Evolutionary conservation across 2,888 invertebrate genomes (phyloP).

Genomic region (Chromoteleia sp.): DNA sequence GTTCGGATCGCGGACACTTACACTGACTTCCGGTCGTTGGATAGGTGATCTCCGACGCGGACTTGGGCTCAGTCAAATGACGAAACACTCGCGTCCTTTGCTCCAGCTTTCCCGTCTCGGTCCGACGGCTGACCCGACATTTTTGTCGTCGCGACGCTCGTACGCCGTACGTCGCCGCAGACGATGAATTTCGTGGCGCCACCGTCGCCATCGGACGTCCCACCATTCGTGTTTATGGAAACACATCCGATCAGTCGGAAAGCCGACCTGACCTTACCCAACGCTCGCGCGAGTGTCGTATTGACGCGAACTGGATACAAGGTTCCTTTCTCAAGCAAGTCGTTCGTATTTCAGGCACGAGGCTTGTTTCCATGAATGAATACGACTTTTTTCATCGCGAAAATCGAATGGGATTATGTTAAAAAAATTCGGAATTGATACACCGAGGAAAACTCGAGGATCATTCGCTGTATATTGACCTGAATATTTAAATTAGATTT

Average conservation of each 20-base stretch:
- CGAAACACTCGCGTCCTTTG: slow-evolving; percentile 44
- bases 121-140: slow-evolving; percentile 65
- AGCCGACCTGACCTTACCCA: slow-evolving; percentile 63
- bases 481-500: slow-evolving; percentile 17
- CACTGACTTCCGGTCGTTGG: not conserved
- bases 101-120: slow-evolving; percentile 22
- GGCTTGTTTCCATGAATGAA: slow-evolving; percentile 10
- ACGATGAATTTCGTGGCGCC: slow-evolving; percentile 66
- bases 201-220: slow-evolving; percentile 58
- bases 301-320: slow-evolving; percentile 15
- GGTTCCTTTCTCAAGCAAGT: not conserved
- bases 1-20: not conserved
- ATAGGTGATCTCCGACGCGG: not conserved
- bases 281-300: slow-evolving; percentile 29
- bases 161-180: slow-evolving; percentile 50
- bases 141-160: slow-evolving; percentile 60
- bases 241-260: slow-evolving; percentile 42
- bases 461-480: slow-evolving; percentile 18
- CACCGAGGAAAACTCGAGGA: not conserved
- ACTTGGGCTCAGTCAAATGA: not conserved
- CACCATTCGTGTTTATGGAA: slow-evolving; percentile 56
- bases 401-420: not conserved
- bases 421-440: not conserved
- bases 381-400: not conserved
- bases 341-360: not conserved